Conservation (phyloP, 2,797 vertebrate species). For the Rhabdophis nuchalis region DNA sequence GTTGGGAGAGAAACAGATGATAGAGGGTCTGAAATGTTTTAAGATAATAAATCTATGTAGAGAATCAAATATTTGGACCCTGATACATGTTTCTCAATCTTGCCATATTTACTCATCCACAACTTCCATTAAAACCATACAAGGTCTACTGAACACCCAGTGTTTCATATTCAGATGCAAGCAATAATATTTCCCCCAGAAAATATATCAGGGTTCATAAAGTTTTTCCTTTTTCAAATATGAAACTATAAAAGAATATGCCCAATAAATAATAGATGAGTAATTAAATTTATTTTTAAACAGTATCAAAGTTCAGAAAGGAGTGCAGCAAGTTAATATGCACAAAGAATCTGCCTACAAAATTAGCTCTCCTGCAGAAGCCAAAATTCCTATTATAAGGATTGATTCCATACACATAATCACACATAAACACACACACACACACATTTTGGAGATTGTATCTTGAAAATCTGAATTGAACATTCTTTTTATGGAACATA, state of each 20-base stretch:
- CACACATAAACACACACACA: background rate
- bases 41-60: background rate
- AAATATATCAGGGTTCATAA: constrained; percentile 42
- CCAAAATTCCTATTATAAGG: constrained; percentile 46
- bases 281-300: constrained; percentile 44
- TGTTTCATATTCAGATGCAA: constrained; percentile 44
- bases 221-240: constrained; percentile 58
- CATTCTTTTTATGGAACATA: constrained; percentile 64
- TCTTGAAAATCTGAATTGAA: constrained; percentile 57
- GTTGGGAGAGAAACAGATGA: background rate
- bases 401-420: constrained; percentile 39
- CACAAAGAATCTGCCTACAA: constrained; percentile 33
- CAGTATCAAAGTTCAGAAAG: constrained; percentile 47
- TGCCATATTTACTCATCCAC: constrained; percentile 1
- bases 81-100: background rate
- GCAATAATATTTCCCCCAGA: constrained; percentile 39
- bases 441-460: constrained; percentile 45
- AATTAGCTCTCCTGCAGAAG: constrained; percentile 53
- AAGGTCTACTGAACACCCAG: constrained; percentile 22
- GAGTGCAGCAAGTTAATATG: constrained; percentile 21
- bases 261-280: constrained; percentile 50
- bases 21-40: background rate
- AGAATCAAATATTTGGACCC: background rate
- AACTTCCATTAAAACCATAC: background rate
- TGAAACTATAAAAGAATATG: constrained; percentile 52